A percentile compares a stretch with the other conserved stretches of the same genome.
Conservation (phyloP, 1,140 invertebrate species). For the Aphelinus certus region DNA sequence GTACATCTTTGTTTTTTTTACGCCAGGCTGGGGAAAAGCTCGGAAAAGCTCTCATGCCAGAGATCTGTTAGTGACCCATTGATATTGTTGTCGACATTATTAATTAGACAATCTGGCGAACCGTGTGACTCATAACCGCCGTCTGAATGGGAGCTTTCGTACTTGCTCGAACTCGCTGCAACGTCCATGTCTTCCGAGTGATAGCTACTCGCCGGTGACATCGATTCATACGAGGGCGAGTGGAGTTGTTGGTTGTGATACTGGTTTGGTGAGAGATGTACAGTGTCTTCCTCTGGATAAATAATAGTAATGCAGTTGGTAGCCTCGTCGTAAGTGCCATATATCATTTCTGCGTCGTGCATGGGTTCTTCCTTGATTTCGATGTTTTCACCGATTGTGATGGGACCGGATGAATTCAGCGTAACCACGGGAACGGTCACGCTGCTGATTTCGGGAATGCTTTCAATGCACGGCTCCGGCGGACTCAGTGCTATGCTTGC, state of each 20-base stretch:
- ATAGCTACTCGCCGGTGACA: conserved; percentile 55
- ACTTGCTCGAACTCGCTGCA: conserved; percentile 37
- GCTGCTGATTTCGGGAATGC: neutral
- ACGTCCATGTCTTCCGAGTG: conserved; percentile 56
- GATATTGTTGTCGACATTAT: conserved; percentile 28
- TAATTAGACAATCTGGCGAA: conserved; percentile 46
- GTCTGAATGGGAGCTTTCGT: conserved; percentile 55
- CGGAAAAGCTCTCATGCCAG: conserved; percentile 72
- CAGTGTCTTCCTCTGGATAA: conserved; percentile 69
- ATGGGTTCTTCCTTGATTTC: conserved; percentile 46
- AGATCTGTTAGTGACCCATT: conserved; percentile 65
- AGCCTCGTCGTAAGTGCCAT: conserved; percentile 76
- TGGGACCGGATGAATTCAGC: conserved; percentile 1
- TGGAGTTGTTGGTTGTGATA: conserved; percentile 10
- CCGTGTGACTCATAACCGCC: conserved; percentile 63
- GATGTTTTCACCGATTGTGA: conserved; percentile 32
- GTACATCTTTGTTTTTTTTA: conserved; percentile 49
- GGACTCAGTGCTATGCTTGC: conserved; percentile 41
- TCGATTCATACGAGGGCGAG: conserved; percentile 53
- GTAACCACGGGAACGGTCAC: conserved; percentile 6
- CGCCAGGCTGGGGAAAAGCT: conserved; percentile 70
- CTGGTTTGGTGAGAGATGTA: conserved; percentile 35
- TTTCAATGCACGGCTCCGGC: neutral
- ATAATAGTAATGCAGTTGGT: conserved; percentile 79
- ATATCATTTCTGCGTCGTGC: conserved; percentile 63